Conservation (phyloP, 2,797 vertebrate species). For the Oryzias dopingdopingensis region DNA sequence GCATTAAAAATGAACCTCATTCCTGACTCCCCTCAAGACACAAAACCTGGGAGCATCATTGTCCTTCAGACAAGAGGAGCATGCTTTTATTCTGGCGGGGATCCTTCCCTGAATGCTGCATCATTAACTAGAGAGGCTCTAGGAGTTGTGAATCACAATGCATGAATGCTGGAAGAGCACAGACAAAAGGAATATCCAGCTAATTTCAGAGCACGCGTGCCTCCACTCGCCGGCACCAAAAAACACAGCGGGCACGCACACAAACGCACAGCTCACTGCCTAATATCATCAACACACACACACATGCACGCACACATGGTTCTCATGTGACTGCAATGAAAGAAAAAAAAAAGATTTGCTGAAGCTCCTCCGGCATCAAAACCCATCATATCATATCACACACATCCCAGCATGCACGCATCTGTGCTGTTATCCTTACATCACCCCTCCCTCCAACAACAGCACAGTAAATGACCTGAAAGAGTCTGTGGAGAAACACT, state of each 20-base stretch:
- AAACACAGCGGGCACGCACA: conserved; percentile 50
- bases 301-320: conserved; percentile 28
- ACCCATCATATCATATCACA: conserved; percentile 77
- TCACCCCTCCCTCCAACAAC: conserved; percentile 55
- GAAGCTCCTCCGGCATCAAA: conserved; percentile 62
- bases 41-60: conserved; percentile 58
- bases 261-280: conserved; percentile 18
- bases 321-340: conserved; percentile 54
- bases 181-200: conserved; percentile 75
- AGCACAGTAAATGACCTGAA: conserved; percentile 45
- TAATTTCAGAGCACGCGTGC: conserved; percentile 74
- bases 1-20: not conserved
- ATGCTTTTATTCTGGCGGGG: conserved; percentile 67
- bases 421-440: conserved; percentile 71
- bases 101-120: conserved; percentile 63
- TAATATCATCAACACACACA: conserved; percentile 33
- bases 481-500: conserved; percentile 24
- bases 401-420: conserved; percentile 69
- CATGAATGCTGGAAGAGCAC: conserved; percentile 73
- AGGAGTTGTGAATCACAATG: conserved; percentile 73
- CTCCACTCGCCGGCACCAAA: conserved; percentile 63
- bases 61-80: conserved; percentile 61
- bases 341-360: conserved; percentile 62
- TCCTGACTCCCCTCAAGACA: conserved; percentile 9
- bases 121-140: conserved; percentile 72